Base-by-base conservation (phyloP, 2,888 invertebrate species). In the Choreutis nemorana region DNA sequence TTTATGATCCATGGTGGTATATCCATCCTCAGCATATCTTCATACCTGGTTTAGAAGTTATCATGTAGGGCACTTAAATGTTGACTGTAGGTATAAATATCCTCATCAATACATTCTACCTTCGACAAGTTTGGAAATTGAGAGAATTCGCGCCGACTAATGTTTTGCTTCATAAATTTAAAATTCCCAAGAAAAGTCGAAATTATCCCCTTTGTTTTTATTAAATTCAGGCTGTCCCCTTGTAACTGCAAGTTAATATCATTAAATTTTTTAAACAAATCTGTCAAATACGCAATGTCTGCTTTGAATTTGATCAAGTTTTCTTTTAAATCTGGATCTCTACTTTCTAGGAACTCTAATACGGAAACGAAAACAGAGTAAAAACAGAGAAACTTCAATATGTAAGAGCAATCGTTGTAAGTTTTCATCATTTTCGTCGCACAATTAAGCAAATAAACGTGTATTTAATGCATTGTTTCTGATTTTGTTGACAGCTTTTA, bases 81-180 rank as follows among this genome's bases (percentile, higher is more conserved):
- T 35, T 40, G 31, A 36, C 24, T 23, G 32, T 37, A 37, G 13
- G 33, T 39, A 28, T 31, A 28, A 23, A 35, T 31, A 30, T 41
- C 31, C 3, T 35, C 29, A 24, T 38, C 31, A 22, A 30, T 15
- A 26, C 34, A 24, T 20, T 39, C 35, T 44, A 29, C 32, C 36
- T 34, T 35, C 15, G 35, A 35, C 28, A 35, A 34, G 30, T 45
- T 42, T 34, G 41, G 31, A 31, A 45, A 48, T 38, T 48, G 37
- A 32, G 38, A 46, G 40, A 47, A 44, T 45, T 46, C 40, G 36
- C 44, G 30, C 37, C 39, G 39, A 33, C 42, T 32, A 42, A 48
- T 47, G 27, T 44, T 44, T 47, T 46, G 39, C 42, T 47, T 48
- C 41, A 45, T 44, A 35, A 46, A 35, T 34, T 44, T 45, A 27